Percentiles rank a stretch among this genome's conserved stretches.
Evolutionary conservation across 2,797 vertebrate species (phyloP).

Genomic region (Tamandua tetradactyla): DNA sequence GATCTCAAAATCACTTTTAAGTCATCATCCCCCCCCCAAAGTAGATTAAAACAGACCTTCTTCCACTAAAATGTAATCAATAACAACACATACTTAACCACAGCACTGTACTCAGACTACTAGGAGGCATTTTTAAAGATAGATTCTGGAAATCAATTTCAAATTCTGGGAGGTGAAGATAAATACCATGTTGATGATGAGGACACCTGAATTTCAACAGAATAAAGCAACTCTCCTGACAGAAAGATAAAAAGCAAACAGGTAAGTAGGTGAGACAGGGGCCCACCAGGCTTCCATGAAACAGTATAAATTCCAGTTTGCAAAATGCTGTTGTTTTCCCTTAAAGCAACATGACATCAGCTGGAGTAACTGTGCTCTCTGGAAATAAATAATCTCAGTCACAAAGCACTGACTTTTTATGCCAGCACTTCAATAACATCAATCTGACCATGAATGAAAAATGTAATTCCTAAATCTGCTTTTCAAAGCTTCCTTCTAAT

Average conservation of each 20-base stretch:
- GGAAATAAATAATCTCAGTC: slow-evolving; percentile 11
- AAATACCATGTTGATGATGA: not conserved
- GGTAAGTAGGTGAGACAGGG: not conserved
- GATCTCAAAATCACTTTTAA: slow-evolving; percentile 12
- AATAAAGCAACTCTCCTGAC: not conserved
- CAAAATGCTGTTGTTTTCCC: not conserved
- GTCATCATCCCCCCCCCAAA: not conserved
- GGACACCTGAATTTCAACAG: not conserved
- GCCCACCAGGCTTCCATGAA: not conserved
- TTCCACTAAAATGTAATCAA: not conserved
- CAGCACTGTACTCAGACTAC: not conserved
- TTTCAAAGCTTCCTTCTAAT: not conserved
- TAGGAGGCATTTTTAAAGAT: slow-evolving; percentile 39
- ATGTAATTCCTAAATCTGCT: not conserved
- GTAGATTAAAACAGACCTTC: not conserved
- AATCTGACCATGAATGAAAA: not conserved
- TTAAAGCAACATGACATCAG: not conserved
- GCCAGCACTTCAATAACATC: not conserved
- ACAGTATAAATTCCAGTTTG: not conserved
- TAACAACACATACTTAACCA: not conserved
- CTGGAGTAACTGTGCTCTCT: not conserved
- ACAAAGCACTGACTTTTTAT: not conserved
- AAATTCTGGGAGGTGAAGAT: not conserved
- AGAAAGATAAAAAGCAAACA: not conserved
- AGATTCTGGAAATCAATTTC: not conserved